Percentiles rank a stretch among this genome's conserved stretches.
Conservation (phyloP, 2,888 invertebrate genomes). For the Perdita meconis region DNA sequence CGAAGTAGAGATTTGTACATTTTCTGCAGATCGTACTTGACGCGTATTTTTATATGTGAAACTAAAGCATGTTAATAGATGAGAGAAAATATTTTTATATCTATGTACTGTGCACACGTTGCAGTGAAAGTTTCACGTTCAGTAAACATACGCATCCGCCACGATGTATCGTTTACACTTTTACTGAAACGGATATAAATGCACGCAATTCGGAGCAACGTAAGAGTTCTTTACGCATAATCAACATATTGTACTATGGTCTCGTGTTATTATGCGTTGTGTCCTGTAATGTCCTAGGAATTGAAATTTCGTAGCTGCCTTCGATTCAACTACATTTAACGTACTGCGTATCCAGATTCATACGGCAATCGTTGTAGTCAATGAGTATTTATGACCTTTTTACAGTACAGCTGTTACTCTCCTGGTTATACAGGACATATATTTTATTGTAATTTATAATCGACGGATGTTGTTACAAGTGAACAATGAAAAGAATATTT, state of each 20-base stretch:
- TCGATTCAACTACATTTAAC: constrained; percentile 23
- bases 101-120: neutral
- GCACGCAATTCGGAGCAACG: neutral
- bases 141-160: too few relatives aligned
- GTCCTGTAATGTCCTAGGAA: constrained; percentile 45
- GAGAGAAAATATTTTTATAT: constrained; percentile 14
- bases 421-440: constrained; percentile 79
- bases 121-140: neutral
- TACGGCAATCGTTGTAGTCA: constrained; percentile 57
- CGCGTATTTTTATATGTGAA: constrained; percentile 3
- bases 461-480: constrained; percentile 51
- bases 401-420: constrained; percentile 66
- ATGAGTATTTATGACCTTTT: constrained; percentile 70
- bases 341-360: constrained; percentile 29
- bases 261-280: neutral
- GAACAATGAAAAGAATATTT: constrained; percentile 45
- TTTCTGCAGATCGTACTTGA: neutral
- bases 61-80: neutral
- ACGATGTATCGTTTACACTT: neutral
- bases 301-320: constrained; percentile 40
- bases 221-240: neutral
- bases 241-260: neutral
- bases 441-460: constrained; percentile 78
- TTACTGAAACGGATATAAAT: neutral
- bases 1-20: neutral